Evolutionary conservation across 2,797 vertebrate genomes (phyloP).

Genomic region (Amblyopsis hoosieri): DNA sequence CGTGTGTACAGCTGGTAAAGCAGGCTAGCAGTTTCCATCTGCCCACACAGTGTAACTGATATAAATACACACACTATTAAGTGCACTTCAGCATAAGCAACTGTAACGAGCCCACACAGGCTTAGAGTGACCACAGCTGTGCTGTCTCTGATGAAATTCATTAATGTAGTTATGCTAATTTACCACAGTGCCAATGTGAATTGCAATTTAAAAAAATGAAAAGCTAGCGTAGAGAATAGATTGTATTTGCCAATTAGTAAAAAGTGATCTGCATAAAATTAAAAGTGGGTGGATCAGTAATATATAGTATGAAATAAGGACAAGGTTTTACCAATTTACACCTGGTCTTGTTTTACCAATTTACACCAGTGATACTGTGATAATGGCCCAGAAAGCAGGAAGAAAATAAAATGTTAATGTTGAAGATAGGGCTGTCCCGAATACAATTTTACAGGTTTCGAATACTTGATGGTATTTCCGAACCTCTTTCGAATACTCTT

Average conservation of each 20-base stretch:
- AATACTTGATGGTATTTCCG: no score
- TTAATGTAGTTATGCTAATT: conserved; percentile 34
- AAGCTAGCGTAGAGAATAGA: not conserved
- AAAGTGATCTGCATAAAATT: not conserved
- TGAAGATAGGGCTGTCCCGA: conserved; percentile 3
- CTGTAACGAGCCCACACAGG: conserved; percentile 53
- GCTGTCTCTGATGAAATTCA: conserved; percentile 44
- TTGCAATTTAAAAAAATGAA: conserved; percentile 12
- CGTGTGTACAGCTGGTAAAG: conserved; percentile 32
- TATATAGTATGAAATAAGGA: conserved; percentile 12
- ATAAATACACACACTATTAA: conserved; percentile 61
- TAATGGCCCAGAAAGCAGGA: conserved; percentile 29
- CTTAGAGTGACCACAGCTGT: conserved; percentile 46
- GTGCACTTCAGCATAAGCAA: conserved; percentile 23
- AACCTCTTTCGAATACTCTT: no score
- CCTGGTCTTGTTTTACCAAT: not conserved
- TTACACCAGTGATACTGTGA: conserved; percentile 20
- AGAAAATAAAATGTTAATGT: conserved; percentile 21
- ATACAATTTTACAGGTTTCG: no score
- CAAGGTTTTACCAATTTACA: conserved; percentile 5
- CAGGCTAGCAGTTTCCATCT: conserved; percentile 29
- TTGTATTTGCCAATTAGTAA: conserved; percentile 1
- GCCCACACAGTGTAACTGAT: conserved; percentile 30
- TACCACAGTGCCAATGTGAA: conserved; percentile 25
- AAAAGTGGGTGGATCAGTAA: conserved; percentile 2